Evolutionary conservation across 2,797 vertebrate genomes (phyloP).

Genomic region (Hemibagrus guttatus): DNA sequence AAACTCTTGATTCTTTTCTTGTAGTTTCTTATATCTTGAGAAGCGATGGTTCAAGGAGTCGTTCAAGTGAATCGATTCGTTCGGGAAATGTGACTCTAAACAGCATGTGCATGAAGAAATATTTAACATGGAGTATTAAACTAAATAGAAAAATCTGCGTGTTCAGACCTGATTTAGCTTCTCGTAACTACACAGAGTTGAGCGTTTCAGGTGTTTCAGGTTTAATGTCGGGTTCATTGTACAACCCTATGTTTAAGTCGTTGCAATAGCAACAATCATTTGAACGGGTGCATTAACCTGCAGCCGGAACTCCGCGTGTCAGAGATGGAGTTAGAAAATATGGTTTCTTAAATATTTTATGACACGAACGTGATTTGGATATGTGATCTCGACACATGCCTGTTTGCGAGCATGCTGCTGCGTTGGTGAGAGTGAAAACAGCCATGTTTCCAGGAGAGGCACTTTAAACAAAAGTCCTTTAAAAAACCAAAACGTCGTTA

Average conservation of each 20-base stretch:
- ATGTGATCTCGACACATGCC: neutral
- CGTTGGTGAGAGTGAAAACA: slow-evolving; percentile 1
- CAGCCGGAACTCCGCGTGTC: neutral
- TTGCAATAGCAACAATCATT: neutral
- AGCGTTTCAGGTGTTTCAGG: neutral
- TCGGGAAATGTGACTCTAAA: too few relatives aligned
- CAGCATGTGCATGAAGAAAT: too few relatives aligned
- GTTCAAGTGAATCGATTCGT: too few relatives aligned
- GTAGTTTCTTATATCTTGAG: too few relatives aligned
- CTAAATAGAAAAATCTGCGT: neutral
- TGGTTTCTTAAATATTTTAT: neutral
- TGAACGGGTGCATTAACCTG: neutral
- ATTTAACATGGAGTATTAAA: too few relatives aligned
- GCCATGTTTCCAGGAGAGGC: slow-evolving; percentile 48
- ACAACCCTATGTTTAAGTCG: neutral
- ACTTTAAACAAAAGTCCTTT: slow-evolving; percentile 48
- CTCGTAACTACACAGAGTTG: neutral
- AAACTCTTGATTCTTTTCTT: too few relatives aligned
- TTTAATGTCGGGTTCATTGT: neutral
- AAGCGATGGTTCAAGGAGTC: too few relatives aligned
- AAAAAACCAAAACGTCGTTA: slow-evolving; percentile 42
- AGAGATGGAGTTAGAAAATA: neutral
- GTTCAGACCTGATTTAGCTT: neutral
- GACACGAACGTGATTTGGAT: neutral
- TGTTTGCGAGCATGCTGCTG: neutral